Conservation (phyloP, 1,140 invertebrate species). For the Hyphantria cunea region DNA sequence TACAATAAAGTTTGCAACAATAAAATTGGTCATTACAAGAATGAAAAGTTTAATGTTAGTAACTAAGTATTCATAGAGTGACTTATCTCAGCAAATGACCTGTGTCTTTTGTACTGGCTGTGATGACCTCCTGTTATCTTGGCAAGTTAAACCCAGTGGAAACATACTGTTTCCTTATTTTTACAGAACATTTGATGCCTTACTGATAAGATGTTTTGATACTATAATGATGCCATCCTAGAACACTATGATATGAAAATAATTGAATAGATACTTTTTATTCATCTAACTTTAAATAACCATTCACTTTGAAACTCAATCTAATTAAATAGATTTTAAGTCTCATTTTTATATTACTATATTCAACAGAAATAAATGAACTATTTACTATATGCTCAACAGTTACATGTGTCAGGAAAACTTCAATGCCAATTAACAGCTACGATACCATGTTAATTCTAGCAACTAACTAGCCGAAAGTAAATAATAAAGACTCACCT, state of each 20-base stretch:
- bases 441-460: slow-evolving; percentile 8
- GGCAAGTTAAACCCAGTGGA: slow-evolving; percentile 61
- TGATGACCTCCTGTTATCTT: slow-evolving; percentile 75
- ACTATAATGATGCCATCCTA: not conserved
- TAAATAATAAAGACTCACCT: slow-evolving; percentile 84
- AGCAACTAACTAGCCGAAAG: not conserved
- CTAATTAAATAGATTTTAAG: too few species aligned
- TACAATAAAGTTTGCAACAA: not conserved
- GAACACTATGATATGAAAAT: too few species aligned
- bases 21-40: slow-evolving; percentile 1
- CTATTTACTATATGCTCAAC: not conserved
- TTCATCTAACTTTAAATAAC: too few species aligned
- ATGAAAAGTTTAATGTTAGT: slow-evolving; percentile 40
- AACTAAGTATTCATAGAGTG: slow-evolving; percentile 58
- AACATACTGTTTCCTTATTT: slow-evolving; percentile 66
- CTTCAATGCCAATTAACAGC: slow-evolving; percentile 22
- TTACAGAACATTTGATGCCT: slow-evolving; percentile 32
- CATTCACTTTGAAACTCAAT: too few species aligned
- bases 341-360: too few species aligned
- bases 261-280: too few species aligned
- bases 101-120: slow-evolving; percentile 64
- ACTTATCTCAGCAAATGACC: slow-evolving; percentile 73
- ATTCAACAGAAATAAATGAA: too few species aligned
- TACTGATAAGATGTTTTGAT: slow-evolving; percentile 19
- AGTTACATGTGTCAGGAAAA: slow-evolving; percentile 15